Evolutionary conservation across 2,113 vertebrate species (phyloP).

Genomic region (Tiliqua scincoides): DNA sequence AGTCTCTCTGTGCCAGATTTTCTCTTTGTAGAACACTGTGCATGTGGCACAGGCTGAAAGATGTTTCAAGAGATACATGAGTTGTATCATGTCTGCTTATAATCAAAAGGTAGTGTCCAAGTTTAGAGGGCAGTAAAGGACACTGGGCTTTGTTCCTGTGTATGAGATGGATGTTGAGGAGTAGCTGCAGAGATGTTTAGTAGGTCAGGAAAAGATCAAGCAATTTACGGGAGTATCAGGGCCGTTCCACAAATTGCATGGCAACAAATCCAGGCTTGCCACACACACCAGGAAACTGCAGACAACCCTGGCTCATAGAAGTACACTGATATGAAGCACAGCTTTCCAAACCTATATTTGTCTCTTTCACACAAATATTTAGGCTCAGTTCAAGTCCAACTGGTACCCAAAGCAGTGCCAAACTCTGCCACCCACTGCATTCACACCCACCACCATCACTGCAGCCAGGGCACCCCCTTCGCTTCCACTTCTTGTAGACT

Average conservation of each 20-base stretch:
- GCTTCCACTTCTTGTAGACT: too few species aligned
- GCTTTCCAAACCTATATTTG: not conserved
- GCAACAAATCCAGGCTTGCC: not conserved
- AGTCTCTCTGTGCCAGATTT: not conserved
- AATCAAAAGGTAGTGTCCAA: not conserved
- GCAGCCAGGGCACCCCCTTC: too few species aligned
- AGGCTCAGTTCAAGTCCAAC: too few species aligned
- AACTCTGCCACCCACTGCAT: too few species aligned
- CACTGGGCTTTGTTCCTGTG: not conserved
- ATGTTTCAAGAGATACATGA: not conserved
- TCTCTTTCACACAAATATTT: too few species aligned
- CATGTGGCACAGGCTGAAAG: not conserved
- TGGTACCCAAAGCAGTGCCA: too few species aligned
- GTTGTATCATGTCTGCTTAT: not conserved
- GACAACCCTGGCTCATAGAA: not conserved
- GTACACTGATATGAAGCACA: not conserved
- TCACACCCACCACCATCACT: too few species aligned
- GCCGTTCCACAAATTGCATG: not conserved
- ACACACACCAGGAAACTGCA: not conserved
- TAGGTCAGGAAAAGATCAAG: not conserved
- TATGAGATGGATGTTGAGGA: not conserved
- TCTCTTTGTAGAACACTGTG: not conserved
- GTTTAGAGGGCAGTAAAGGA: not conserved
- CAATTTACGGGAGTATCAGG: not conserved
- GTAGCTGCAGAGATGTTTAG: not conserved